Evolutionary conservation across 1,140 invertebrate genomes (phyloP).

Genomic region (Drepana arcuata): DNA sequence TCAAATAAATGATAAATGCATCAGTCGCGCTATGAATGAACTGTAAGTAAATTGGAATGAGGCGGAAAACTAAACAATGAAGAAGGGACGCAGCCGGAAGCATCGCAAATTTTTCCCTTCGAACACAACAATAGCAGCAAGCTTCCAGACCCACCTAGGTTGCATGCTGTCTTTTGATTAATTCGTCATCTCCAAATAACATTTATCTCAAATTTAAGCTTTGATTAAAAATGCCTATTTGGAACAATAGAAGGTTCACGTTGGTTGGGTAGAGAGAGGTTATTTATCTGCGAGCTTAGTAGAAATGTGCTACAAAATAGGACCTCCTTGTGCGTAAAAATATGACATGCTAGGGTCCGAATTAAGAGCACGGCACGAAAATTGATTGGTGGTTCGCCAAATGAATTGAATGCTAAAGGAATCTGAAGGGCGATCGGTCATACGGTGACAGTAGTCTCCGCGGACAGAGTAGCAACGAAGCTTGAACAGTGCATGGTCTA

Average conservation of each 20-base stretch:
- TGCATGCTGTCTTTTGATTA: constrained; percentile 52
- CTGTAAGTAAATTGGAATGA: constrained; percentile 52
- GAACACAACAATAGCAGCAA: constrained; percentile 51
- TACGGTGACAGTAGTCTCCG: constrained; percentile 25
- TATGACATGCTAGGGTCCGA: not conserved
- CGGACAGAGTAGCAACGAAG: constrained; percentile 20
- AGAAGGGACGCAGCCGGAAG: constrained; percentile 37
- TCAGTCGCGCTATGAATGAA: constrained; percentile 47
- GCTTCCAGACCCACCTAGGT: constrained; percentile 39
- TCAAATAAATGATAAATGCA: constrained; percentile 48
- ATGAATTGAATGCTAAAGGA: constrained; percentile 13
- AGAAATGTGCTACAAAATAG: constrained; percentile 23
- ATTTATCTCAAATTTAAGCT: constrained; percentile 49
- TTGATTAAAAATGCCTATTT: constrained; percentile 33
- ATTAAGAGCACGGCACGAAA: too few relatives aligned
- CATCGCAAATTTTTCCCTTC: constrained; percentile 53
- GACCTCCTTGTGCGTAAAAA: constrained; percentile 3
- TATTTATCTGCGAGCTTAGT: constrained; percentile 11
- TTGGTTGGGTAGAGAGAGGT: constrained; percentile 29
- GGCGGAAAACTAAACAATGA: constrained; percentile 36
- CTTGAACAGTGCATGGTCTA: constrained; percentile 38
- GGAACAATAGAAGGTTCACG: constrained; percentile 29
- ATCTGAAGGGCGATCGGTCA: constrained; percentile 31
- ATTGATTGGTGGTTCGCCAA: too few relatives aligned
- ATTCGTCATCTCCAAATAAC: constrained; percentile 65